Evolutionary conservation across 2,797 vertebrate species (phyloP).

Genomic region (Xiphophorus birchmanni): DNA sequence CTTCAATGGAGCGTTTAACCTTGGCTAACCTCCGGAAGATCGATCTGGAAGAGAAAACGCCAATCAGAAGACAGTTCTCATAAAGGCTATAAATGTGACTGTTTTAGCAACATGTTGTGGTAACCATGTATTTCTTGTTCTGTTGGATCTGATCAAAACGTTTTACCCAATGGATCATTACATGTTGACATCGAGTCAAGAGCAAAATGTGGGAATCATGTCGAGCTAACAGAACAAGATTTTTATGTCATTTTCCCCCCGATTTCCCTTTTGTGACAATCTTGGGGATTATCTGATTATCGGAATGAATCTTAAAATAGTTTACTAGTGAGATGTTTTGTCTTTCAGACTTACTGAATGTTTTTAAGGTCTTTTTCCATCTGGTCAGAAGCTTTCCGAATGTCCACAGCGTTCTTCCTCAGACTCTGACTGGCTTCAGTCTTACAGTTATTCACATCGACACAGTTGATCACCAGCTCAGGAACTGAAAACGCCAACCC

Average conservation of each 20-base stretch:
- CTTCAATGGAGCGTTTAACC: background rate
- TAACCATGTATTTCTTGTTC: background rate
- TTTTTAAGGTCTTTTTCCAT: background rate
- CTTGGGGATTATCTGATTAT: too few species aligned
- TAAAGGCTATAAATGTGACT: background rate
- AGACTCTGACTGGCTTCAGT: slow-evolving; percentile 2
- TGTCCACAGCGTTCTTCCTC: background rate
- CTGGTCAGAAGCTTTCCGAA: background rate
- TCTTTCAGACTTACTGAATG: background rate
- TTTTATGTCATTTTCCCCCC: too few species aligned
- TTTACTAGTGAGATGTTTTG: background rate
- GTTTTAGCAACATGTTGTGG: background rate
- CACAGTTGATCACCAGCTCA: slow-evolving; percentile 2
- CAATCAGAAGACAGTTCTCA: background rate
- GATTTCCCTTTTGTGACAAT: too few species aligned
- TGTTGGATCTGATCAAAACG: background rate
- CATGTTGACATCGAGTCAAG: background rate
- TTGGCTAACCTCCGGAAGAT: background rate
- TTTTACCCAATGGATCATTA: background rate
- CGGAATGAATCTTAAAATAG: too few species aligned
- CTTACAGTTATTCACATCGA: background rate
- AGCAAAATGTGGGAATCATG: background rate
- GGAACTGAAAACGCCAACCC: background rate
- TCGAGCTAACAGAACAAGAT: too few species aligned
- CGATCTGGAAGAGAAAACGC: background rate